These are phyloP conservation scores for Steinernema khuongi DNA, from an alignment of 1,140 invertebrate species.

Conservation along the genomic window DNA sequence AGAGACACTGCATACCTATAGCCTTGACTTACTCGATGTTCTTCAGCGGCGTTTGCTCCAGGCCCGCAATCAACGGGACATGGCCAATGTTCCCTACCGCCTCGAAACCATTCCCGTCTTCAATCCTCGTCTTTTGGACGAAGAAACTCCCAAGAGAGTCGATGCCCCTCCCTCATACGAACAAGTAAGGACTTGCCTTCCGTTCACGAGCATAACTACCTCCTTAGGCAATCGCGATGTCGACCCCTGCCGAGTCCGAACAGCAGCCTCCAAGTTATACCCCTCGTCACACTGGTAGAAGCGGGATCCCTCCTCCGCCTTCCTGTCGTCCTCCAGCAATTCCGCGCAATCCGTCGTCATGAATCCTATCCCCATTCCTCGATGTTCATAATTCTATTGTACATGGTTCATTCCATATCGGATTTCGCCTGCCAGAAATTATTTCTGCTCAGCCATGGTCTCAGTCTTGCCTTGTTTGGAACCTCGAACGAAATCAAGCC, in stretches of 20 bases:
- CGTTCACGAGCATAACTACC: not conserved
- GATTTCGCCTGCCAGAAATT: not conserved
- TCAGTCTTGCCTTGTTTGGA: not conserved
- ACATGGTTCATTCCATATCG: not conserved
- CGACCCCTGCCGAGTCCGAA: not conserved
- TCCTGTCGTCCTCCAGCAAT: not conserved
- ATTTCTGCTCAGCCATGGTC: constrained; percentile 6
- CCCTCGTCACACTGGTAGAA: not conserved
- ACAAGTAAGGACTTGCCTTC: constrained; percentile 25
- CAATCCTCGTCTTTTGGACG: constrained; percentile 27
- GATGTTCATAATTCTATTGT: not conserved
- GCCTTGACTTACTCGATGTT: not conserved
- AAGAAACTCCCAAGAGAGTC: constrained; percentile 31
- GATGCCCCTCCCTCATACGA: constrained; percentile 46
- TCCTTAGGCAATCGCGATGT: not conserved
- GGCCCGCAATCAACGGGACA: constrained; percentile 15
- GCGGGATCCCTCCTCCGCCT: not conserved
- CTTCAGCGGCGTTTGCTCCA: constrained; percentile 42
- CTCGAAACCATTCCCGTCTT: constrained; percentile 43
- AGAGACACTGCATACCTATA: constrained; percentile 7
- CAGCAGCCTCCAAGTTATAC: constrained; percentile 21
- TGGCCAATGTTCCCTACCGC: constrained; percentile 29
- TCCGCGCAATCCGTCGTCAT: not conserved
- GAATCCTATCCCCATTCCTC: not conserved
- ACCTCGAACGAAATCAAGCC: not conserved